phyloP scores from a whole-genome alignment of 2,113 vertebrate genomes.

The Scalopus aquaticus region DNA sequence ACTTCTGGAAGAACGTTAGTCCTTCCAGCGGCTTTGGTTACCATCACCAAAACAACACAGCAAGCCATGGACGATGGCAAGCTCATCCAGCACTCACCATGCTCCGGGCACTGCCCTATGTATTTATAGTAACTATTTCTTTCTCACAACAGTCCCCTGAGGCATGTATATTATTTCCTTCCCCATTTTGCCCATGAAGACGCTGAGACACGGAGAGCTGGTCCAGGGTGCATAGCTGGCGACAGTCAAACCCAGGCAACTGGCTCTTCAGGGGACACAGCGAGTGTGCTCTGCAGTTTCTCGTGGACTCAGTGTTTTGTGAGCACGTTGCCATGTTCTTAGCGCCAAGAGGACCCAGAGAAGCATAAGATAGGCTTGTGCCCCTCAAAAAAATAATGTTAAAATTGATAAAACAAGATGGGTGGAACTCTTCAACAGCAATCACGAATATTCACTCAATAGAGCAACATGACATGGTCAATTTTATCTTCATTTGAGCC shows the following conservation, averaged over 20 bases:
- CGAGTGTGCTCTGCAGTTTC: neutral
- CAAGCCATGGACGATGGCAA: neutral
- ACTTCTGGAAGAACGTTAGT: neutral
- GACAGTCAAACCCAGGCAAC: neutral
- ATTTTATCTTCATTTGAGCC: neutral
- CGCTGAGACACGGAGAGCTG: neutral
- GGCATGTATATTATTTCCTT: neutral
- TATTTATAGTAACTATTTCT: neutral
- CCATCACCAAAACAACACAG: neutral
- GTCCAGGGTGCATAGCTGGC: neutral
- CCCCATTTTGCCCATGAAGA: neutral
- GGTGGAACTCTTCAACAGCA: neutral
- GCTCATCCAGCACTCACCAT: neutral
- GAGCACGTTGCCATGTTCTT: neutral
- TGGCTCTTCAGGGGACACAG: neutral
- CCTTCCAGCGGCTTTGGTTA: neutral
- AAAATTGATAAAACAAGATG: neutral
- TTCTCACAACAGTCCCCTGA: neutral
- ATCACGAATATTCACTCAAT: neutral
- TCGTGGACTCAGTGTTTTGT: neutral
- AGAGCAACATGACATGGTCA: neutral
- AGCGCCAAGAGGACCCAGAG: neutral
- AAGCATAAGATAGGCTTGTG: neutral
- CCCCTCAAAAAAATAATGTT: neutral
- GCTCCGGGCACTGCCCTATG: neutral